phyloP scores from a whole-genome alignment of 2,113 vertebrate species.

The Bufo gargarizans region DNA sequence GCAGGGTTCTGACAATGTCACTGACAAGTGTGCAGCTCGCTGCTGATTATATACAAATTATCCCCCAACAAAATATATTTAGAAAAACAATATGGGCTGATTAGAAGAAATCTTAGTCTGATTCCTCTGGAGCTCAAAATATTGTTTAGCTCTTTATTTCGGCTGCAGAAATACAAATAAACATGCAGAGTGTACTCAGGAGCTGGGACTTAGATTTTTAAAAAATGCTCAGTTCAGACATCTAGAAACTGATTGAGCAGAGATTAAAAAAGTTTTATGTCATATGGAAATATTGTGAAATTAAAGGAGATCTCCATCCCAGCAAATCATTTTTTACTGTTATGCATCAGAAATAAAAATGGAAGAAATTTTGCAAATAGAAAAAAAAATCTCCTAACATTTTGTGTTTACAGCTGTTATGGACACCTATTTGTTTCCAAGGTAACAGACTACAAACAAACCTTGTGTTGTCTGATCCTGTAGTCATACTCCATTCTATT shows the following conservation, averaged over 20 bases:
- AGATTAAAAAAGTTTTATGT: constrained; percentile 1
- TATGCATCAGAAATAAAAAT: background rate
- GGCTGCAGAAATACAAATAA: constrained; percentile 8
- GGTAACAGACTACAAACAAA: background rate
- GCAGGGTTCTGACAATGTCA: constrained; percentile 5
- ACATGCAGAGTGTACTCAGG: background rate
- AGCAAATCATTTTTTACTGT: background rate
- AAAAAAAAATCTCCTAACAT: background rate
- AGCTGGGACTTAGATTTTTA: background rate
- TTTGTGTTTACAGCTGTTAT: background rate
- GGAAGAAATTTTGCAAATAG: no score
- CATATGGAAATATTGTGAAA: background rate
- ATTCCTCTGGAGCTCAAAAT: constrained; percentile 27
- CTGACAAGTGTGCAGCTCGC: constrained; percentile 8
- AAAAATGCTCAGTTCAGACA: background rate
- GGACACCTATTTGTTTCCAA: background rate
- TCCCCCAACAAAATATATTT: constrained; percentile 31
- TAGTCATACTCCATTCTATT: no score
- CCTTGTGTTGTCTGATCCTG: background rate
- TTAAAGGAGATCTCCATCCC: no score
- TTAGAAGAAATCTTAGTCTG: constrained; percentile 18
- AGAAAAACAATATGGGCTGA: constrained; percentile 42
- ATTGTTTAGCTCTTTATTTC: constrained; percentile 29
- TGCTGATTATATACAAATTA: constrained; percentile 44
- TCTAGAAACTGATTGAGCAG: background rate